Base-by-base conservation (phyloP, 2,113 vertebrate genomes). In the Stomatorhinus ivindoensis region DNA sequence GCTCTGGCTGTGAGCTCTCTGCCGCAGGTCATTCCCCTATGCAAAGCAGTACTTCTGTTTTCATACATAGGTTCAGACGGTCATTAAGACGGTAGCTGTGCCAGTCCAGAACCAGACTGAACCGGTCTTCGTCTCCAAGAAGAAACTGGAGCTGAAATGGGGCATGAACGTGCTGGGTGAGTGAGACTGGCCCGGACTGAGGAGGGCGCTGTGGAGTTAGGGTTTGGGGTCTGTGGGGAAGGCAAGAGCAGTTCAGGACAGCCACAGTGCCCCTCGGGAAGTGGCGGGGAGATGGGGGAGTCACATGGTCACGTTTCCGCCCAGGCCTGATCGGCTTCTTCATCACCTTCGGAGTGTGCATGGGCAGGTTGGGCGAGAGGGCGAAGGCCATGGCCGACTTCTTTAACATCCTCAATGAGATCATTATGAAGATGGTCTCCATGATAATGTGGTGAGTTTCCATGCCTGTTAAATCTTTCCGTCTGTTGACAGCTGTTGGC, bases 331-430 rank as follows among this genome's bases (percentile, higher is more conserved):
- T 97, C 10, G 96, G 96, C 35, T 97, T 97, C 94, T 97, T 97
- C 94, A 96, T 97, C 91, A 94, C 96, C 24, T 97, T 97, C 27
- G 96, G 96, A 1, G 94, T 97, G 89, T 96, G 94, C 91, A 96
- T 97, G 95, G 92, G 96, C 85, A 93, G 95, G 90, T 96, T 97
- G 97, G 96, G 97, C 19, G 96, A 96, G 89, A 93, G 95, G 0
- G 96, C 95, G 3, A 96, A 94, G 80, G 9, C 95, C 91, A 97
- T 97, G 96, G 94, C 93, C 0, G 96, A 97, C 31, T 97, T 97
- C 95, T 97, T 97, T 94, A 97, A 96, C 91, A 93, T 97, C 92
- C 95, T 97, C 55, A 97, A 97, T 39, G 96, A 97, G 93, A 97
- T 97, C 73, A 97, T 97, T 91, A 97, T 97, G 97, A 95, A 94